Conservation (phyloP, 2,113 vertebrate species). For the Nycticryphes semicollaris region DNA sequence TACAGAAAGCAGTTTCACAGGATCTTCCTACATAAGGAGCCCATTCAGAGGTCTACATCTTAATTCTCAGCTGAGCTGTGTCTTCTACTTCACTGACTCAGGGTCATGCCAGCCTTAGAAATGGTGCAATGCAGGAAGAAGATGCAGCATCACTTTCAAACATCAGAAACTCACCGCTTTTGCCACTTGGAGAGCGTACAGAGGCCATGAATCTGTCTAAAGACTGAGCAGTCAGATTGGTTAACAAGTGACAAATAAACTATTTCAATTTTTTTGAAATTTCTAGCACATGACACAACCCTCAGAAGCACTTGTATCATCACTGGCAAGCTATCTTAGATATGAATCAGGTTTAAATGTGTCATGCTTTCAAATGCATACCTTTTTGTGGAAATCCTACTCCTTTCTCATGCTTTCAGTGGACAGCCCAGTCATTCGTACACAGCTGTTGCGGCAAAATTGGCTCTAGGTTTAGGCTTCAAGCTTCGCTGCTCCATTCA, state of each 20-base stretch:
- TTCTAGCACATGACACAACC: not conserved
- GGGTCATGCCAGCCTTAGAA: not conserved
- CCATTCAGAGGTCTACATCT: not conserved
- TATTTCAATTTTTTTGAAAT: not conserved
- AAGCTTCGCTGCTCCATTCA: not conserved
- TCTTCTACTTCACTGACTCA: not conserved
- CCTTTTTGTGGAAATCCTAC: slow-evolving; percentile 22
- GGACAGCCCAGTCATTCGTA: slow-evolving; percentile 7
- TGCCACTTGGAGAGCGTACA: not conserved
- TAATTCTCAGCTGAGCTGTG: not conserved
- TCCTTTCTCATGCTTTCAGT: slow-evolving; percentile 38
- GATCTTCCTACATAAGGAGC: not conserved
- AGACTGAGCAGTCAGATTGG: not conserved
- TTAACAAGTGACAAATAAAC: not conserved
- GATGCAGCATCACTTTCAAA: not conserved
- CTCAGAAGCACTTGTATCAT: not conserved
- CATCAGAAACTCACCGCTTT: not conserved
- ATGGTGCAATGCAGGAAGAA: not conserved
- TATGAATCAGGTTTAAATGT: slow-evolving; percentile 16
- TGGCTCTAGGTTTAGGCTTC: not conserved
- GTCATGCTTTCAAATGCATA: slow-evolving; percentile 8
- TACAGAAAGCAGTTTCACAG: not conserved
- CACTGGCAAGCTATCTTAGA: not conserved
- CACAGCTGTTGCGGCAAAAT: not conserved
- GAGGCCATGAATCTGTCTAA: not conserved